Evolutionary conservation across 2,888 invertebrate genomes (phyloP), one percentile per base, ranked within the genome.

Genomic region (Liopterus haemorrhoidalis): DNA sequence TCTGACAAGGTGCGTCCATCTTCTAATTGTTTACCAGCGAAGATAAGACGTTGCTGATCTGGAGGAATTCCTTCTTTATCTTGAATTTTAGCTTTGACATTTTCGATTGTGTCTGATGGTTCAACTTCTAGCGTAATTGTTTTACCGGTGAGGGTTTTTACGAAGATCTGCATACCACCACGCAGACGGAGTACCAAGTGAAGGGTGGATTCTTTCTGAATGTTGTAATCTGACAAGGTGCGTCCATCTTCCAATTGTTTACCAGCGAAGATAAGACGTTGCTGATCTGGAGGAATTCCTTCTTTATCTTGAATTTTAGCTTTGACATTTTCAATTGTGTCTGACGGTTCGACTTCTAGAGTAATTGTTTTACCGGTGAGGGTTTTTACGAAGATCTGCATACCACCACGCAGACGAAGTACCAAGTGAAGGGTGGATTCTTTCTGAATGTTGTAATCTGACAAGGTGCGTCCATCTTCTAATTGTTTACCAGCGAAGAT

Each of bases 371-470:
- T 77, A 9, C 76, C 76, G n/a, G 69, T 71, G 42, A 69, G 55
- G 5, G 70, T 71, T 50, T 67, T 69, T 0, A 68, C 69, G 35
- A 73, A 79, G 54, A 82, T 81, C 65, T 81, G 80, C 68, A 68
- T 69, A 49, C 70, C 70, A 56, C 81, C 81, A 48, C 80, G 67
- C 54, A 73, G 81, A 71, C 94, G 85, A 49, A 95, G 76, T 50
- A 93, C 93, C 73, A 89, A 78, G 68, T 93, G 93, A 52, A 94
- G 80, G 2, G 92, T 93, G 0, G 91, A 92, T 70, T 91, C 90
- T 68, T 89, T 89, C 65, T 91, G 89, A 60, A 90, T 89, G 62
- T 89, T 89, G 69, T 89, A 89, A 66, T 91, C 88, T 1, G 85
- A 85, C 50, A 71, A 68, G 59, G 72, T 74, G 47, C 90, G 82